Conservation (phyloP, 1,140 invertebrate species). For the Pseudomyrmex concolor region DNA sequence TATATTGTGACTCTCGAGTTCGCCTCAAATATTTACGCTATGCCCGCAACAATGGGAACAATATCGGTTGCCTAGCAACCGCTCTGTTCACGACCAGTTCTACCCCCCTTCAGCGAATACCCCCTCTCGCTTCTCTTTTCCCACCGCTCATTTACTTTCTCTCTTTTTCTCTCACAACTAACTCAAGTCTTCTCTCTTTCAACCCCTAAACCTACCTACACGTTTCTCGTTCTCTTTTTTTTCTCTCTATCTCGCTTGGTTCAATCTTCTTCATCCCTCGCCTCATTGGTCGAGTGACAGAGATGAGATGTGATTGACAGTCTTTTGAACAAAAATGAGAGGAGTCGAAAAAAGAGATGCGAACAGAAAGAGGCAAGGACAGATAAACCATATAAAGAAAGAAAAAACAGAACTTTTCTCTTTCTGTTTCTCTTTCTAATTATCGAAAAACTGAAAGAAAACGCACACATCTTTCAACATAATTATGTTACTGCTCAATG, state of each 20-base stretch:
- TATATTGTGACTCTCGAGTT: slow-evolving; percentile 6
- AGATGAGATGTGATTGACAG: slow-evolving; percentile 43
- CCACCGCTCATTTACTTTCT: slow-evolving; percentile 20
- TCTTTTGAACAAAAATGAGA: slow-evolving; percentile 55
- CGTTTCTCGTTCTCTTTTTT: background rate
- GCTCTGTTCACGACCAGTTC: slow-evolving; percentile 57
- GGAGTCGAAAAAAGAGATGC: slow-evolving; percentile 9
- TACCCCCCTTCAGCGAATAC: slow-evolving; percentile 21
- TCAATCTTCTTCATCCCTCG: slow-evolving; percentile 7
- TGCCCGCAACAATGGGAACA: slow-evolving; percentile 66
- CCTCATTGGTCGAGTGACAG: background rate
- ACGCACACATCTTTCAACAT: no score
- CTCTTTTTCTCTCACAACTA: background rate
- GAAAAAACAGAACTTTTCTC: slow-evolving; percentile 1
- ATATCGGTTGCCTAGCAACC: slow-evolving; percentile 70
- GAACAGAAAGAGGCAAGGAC: slow-evolving; percentile 8
- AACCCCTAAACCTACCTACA: background rate
- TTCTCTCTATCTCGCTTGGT: background rate
- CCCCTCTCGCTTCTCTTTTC: slow-evolving; percentile 1
- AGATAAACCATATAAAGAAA: slow-evolving; percentile 11
- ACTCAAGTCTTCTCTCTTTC: slow-evolving; percentile 6
- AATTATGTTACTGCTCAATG: no score
- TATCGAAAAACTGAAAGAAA: no score
- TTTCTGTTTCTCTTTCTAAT: no score
- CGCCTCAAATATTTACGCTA: slow-evolving; percentile 66